Percentiles rank a stretch among this genome's conserved stretches.
phyloP scores from a whole-genome alignment of 2,797 vertebrate species.

The Darevskia nairensis region DNA sequence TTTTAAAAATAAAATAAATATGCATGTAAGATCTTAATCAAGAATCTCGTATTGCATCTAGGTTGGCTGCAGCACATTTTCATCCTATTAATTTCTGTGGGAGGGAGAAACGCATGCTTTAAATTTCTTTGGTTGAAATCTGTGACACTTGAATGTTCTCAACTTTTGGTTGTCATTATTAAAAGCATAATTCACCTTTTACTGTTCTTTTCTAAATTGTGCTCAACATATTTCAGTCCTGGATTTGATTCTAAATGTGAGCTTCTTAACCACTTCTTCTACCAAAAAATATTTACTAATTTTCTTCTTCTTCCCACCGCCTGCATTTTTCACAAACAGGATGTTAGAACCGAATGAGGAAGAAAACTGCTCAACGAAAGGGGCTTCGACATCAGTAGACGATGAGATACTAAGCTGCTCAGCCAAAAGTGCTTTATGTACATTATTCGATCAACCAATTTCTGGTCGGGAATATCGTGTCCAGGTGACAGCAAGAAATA shows the following conservation, averaged over 20 bases:
- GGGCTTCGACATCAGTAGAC: no score
- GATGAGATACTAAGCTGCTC: no score
- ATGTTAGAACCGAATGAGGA: accelerated
- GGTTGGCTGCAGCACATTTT: not conserved
- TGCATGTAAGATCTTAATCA: not conserved
- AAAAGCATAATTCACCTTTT: not conserved
- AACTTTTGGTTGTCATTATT: not conserved
- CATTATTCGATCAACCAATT: not conserved
- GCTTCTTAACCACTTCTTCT: not conserved
- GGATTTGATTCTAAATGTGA: not conserved
- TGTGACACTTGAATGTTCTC: not conserved
- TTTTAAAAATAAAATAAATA: not conserved
- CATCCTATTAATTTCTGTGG: not conserved
- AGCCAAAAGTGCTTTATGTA: not conserved
- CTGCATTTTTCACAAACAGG: not conserved
- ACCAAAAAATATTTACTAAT: not conserved
- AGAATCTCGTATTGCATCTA: not conserved
- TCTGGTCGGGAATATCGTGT: constrained; percentile 22
- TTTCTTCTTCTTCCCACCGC: constrained; percentile 24
- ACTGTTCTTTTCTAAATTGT: not conserved
- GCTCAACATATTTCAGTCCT: not conserved
- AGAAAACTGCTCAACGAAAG: not conserved
- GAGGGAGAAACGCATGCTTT: not conserved
- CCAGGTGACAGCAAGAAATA: constrained; percentile 73
- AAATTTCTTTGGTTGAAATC: not conserved